A percentile compares a stretch with the other conserved stretches of the same genome.
These are phyloP conservation scores for Cassiopea xamachana DNA, from an alignment of 30 jellyfish, hydroid and myxozoan genomes.

Conservation along the genomic window DNA sequence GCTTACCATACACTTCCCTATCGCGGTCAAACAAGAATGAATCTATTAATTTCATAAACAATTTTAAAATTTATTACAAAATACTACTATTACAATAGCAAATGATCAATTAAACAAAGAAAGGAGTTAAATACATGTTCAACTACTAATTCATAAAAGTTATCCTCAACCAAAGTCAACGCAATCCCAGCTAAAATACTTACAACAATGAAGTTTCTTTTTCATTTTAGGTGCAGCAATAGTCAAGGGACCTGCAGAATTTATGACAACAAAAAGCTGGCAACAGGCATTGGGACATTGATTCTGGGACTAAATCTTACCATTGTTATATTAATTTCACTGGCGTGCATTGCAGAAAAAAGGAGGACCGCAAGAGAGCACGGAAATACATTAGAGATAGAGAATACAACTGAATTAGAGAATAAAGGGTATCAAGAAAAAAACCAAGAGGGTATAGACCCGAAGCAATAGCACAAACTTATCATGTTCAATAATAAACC, in stretches of 20 bases:
- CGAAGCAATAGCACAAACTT: too few relatives aligned
- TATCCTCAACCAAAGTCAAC: too few relatives aligned
- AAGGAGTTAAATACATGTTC: too few relatives aligned
- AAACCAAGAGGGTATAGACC: too few relatives aligned
- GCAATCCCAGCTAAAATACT: not conserved
- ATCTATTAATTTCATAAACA: too few relatives aligned
- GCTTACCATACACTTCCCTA: too few relatives aligned
- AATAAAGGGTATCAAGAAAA: not conserved
- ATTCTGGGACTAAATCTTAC: not conserved
- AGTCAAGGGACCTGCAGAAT: slow-evolving; percentile 53
- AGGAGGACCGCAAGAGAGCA: slow-evolving; percentile 3
- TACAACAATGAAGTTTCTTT: not conserved
- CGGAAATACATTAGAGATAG: not conserved
- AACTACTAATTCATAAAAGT: too few relatives aligned
- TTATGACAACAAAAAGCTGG: slow-evolving; percentile 53
- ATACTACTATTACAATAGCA: too few relatives aligned
- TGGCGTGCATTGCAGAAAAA: slow-evolving; percentile 42
- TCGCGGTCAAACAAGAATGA: too few relatives aligned
- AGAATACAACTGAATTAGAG: not conserved
- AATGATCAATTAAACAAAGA: too few relatives aligned
- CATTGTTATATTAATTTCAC: not conserved
- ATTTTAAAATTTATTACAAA: too few relatives aligned
- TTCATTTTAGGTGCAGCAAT: slow-evolving; percentile 20
- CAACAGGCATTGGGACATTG: slow-evolving; percentile 12
- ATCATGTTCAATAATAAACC: too few relatives aligned